Conservation (phyloP, 2,797 vertebrate genomes). For the Artibeus jamaicensis region DNA sequence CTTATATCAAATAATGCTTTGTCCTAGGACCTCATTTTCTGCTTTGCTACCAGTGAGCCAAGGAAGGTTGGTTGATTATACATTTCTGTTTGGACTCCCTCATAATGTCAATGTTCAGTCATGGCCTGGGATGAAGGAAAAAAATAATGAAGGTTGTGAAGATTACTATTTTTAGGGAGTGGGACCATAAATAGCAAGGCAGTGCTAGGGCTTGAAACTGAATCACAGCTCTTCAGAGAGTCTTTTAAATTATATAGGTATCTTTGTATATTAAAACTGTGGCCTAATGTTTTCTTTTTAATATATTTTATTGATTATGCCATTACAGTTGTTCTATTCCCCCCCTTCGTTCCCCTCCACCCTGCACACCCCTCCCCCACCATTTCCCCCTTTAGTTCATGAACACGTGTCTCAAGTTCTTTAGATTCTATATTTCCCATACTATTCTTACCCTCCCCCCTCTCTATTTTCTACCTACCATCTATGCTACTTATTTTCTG, state of each 20-base stretch:
- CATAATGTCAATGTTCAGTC: slow-evolving; percentile 37
- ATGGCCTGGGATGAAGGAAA: slow-evolving; percentile 34
- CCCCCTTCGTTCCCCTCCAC: no score
- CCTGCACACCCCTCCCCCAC: no score
- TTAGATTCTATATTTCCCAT: no score
- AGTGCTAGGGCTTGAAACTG: slow-evolving; percentile 15
- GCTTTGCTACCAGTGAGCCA: slow-evolving; percentile 42
- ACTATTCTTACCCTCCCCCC: no score
- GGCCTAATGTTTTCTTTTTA: background rate
- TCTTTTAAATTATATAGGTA: slow-evolving; percentile 13
- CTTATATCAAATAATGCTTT: slow-evolving; percentile 47
- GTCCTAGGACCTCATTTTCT: slow-evolving; percentile 54
- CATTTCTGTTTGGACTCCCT: background rate
- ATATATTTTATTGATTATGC: no score
- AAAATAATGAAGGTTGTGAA: slow-evolving; percentile 46
- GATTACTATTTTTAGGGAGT: background rate
- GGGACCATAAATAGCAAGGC: background rate
- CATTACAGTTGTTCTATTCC: no score
- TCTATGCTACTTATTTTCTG: no score
- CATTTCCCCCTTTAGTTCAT: no score
- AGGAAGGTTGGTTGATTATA: slow-evolving; percentile 30
- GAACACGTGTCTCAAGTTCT: no score
- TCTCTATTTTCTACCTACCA: no score
- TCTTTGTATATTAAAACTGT: background rate
- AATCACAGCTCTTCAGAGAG: slow-evolving; percentile 8